phyloP scores from a whole-genome alignment of 1,140 invertebrate species.

The Drosophila grimshawi region DNA sequence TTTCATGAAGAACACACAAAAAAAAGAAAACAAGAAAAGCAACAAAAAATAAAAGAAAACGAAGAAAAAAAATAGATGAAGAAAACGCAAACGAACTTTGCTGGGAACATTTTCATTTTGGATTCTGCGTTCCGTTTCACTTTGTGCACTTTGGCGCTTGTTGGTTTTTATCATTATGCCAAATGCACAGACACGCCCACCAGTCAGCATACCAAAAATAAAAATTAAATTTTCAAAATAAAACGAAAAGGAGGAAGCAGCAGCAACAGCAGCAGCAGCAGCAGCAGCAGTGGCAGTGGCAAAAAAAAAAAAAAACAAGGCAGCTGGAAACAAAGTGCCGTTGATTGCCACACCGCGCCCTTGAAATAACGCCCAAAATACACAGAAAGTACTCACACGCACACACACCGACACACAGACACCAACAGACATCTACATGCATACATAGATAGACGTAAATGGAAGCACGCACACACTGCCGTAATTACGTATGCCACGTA shows the following conservation, averaged over 20 bases:
- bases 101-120: slow-evolving; percentile 38
- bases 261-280: background rate
- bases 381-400: no score
- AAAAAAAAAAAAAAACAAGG: slow-evolving; percentile 24
- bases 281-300: background rate
- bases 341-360: slow-evolving; percentile 43
- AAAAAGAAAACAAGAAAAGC: slow-evolving; percentile 5
- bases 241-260: slow-evolving; percentile 3
- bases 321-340: slow-evolving; percentile 32
- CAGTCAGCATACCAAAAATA: slow-evolving; percentile 1
- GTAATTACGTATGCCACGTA: slow-evolving; percentile 54
- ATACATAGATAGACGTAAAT: background rate
- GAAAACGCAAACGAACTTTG: slow-evolving; percentile 10
- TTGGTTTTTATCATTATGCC: slow-evolving; percentile 56
- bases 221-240: background rate
- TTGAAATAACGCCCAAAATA: slow-evolving; percentile 40
- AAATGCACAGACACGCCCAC: slow-evolving; percentile 49
- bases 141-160: slow-evolving; percentile 47
- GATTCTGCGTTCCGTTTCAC: slow-evolving; percentile 32
- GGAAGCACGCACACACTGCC: slow-evolving; percentile 28
- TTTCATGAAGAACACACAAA: slow-evolving; percentile 37
- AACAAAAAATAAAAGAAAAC: background rate
- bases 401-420: no score
- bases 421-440: no score
- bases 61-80: background rate